Conservation (phyloP, 1,140 invertebrate genomes). For the Phortica variegata region DNA sequence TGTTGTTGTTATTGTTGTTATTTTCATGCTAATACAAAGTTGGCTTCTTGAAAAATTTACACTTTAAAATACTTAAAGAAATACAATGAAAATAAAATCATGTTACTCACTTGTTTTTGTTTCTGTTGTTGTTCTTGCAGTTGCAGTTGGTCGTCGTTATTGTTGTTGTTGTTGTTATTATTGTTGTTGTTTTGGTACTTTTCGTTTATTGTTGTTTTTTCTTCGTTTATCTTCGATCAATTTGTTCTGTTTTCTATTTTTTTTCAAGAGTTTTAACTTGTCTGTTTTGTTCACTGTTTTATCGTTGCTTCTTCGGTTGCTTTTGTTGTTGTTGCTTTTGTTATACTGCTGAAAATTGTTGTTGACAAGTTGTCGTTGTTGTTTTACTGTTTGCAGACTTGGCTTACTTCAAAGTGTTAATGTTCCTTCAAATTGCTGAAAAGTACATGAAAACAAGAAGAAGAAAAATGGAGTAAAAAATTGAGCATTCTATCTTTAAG, state of each 20-base stretch:
- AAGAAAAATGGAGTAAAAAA: too few species aligned
- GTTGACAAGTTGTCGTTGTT: slow-evolving; percentile 1
- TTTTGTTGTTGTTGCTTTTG: slow-evolving; percentile 2
- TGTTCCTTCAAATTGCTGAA: too few species aligned
- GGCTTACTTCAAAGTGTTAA: too few species aligned
- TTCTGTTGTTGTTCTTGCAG: not conserved
- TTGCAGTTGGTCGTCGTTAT: slow-evolving; percentile 3
- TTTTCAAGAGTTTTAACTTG: too few species aligned
- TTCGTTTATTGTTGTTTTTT: not conserved
- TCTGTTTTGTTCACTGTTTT: too few species aligned
- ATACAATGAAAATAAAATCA: not conserved
- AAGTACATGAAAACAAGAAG: too few species aligned
- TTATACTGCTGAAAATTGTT: slow-evolving; percentile 1
- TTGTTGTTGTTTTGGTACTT: not conserved
- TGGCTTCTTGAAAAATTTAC: not conserved
- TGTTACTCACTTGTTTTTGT: not conserved
- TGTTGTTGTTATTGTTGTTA: slow-evolving; percentile 7
- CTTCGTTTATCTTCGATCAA: not conserved
- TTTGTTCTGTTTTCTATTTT: too few species aligned
- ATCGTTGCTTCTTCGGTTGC: not conserved
- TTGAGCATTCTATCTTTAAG: too few species aligned
- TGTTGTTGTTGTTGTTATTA: not conserved
- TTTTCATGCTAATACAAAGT: not conserved
- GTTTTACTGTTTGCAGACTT: too few species aligned
- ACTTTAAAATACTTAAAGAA: too few species aligned